A percentile compares a stretch with the other conserved stretches of the same genome.
These are phyloP conservation scores for Pseudochaenichthys georgianus DNA, from an alignment of 2,797 vertebrate species.

Conservation along the genomic window DNA sequence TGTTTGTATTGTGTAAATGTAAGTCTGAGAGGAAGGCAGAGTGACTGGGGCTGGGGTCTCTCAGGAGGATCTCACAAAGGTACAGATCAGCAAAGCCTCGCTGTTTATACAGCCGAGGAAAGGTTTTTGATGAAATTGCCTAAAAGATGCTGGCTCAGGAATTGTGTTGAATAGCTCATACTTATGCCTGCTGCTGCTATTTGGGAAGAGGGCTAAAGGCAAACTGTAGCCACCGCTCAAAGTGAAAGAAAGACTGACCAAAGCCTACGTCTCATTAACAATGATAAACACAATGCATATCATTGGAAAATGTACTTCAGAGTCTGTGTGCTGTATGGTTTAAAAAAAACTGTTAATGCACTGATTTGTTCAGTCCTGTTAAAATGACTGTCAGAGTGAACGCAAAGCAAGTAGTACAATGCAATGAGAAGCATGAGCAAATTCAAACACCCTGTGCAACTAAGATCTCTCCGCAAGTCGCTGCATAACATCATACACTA, in stretches of 20 bases:
- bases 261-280: constrained; percentile 7
- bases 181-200: constrained; percentile 38
- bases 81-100: constrained; percentile 69
- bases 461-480: not conserved
- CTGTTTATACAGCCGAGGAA: constrained; percentile 64
- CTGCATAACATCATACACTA: not conserved
- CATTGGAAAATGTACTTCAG: not conserved
- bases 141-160: constrained; percentile 70
- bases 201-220: constrained; percentile 37
- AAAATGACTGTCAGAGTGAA: constrained; percentile 1
- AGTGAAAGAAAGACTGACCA: constrained; percentile 35
- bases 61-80: constrained; percentile 61
- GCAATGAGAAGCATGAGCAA: not conserved
- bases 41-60: constrained; percentile 50
- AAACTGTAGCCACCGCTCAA: constrained; percentile 43
- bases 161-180: constrained; percentile 51
- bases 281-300: constrained; percentile 7
- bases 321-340: not conserved
- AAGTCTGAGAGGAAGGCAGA: constrained; percentile 35
- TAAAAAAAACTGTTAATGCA: not conserved
- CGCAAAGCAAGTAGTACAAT: not conserved
- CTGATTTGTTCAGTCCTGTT: not conserved
- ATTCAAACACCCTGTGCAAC: not conserved
- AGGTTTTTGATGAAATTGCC: constrained; percentile 70
- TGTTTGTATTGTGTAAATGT: constrained; percentile 68